Conservation (phyloP, 1,140 invertebrate species). For the Vanessa tameamea region DNA sequence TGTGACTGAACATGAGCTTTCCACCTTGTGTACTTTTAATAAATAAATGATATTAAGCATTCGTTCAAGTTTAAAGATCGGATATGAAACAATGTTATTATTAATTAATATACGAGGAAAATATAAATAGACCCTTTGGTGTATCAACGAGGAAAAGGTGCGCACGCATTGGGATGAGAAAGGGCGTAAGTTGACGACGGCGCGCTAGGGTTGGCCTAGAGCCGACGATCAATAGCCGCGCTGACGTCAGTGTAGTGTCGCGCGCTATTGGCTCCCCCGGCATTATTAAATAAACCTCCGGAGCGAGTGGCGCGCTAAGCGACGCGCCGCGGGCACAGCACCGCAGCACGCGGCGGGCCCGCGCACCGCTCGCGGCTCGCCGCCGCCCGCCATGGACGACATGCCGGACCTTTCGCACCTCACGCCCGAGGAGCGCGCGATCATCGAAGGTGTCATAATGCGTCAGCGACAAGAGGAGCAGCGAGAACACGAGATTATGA, state of each 20-base stretch:
- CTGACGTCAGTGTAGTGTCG: conserved; percentile 73
- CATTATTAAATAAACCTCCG: conserved; percentile 77
- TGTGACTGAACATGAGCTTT: conserved; percentile 10
- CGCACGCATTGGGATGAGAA: conserved; percentile 59
- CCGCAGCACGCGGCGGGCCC: conserved; percentile 76
- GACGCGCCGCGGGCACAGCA: conserved; percentile 73
- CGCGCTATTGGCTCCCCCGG: conserved; percentile 73
- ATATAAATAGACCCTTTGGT: conserved; percentile 36
- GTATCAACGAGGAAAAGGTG: conserved; percentile 41
- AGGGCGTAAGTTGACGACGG: conserved; percentile 50
- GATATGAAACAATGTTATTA: background rate
- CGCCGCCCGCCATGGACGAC: conserved; percentile 85
- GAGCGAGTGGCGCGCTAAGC: conserved; percentile 62
- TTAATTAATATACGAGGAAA: conserved; percentile 14
- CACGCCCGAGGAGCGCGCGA: conserved; percentile 97
- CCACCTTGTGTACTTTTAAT: background rate
- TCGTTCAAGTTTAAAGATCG: background rate
- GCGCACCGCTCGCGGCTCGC: conserved; percentile 61
- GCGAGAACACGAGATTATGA: conserved; percentile 96
- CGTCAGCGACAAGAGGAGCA: conserved; percentile 98
- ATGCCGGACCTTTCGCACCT: conserved; percentile 98
- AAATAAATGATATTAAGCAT: background rate
- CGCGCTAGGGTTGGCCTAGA: conserved; percentile 45
- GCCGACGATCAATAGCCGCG: conserved; percentile 65
- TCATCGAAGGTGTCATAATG: conserved; percentile 98